These are phyloP conservation scores for Antechinus stuartii DNA, from an alignment of 2,113 vertebrate species.

Conservation along the genomic window DNA sequence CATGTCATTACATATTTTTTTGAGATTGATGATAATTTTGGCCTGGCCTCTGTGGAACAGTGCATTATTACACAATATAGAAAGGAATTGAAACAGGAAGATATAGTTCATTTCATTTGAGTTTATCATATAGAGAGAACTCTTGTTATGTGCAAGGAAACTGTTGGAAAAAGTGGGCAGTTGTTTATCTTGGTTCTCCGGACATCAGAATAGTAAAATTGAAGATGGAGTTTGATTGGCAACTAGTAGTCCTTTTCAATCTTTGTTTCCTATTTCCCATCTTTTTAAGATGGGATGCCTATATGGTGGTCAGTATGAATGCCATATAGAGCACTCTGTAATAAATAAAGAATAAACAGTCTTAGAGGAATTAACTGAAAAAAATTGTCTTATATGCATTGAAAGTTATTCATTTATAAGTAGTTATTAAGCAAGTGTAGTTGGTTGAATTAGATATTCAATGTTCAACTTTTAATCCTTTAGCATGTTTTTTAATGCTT, in stretches of 20 bases:
- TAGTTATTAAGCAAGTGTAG: not conserved
- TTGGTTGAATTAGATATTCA: not conserved
- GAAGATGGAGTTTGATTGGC: not conserved
- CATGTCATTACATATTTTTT: not conserved
- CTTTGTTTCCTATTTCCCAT: not conserved
- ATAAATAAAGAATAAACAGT: not conserved
- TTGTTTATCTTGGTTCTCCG: not conserved
- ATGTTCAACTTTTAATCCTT: not conserved
- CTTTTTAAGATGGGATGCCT: not conserved
- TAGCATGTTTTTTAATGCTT: too few relatives aligned
- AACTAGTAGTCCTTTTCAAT: not conserved
- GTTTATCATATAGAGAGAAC: not conserved
- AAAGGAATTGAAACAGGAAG: not conserved
- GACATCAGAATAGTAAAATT: not conserved
- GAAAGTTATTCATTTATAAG: not conserved
- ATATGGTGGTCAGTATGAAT: not conserved
- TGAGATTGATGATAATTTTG: not conserved
- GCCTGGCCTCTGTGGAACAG: not conserved
- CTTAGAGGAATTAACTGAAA: not conserved
- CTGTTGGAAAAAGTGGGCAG: not conserved
- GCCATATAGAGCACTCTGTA: not conserved
- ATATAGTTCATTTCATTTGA: not conserved
- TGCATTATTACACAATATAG: not conserved
- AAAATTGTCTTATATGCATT: not conserved
- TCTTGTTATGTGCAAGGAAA: not conserved